These are phyloP conservation scores for Lasioglossum morio DNA, from an alignment of 2,888 invertebrate genomes.

Conservation along the genomic window DNA sequence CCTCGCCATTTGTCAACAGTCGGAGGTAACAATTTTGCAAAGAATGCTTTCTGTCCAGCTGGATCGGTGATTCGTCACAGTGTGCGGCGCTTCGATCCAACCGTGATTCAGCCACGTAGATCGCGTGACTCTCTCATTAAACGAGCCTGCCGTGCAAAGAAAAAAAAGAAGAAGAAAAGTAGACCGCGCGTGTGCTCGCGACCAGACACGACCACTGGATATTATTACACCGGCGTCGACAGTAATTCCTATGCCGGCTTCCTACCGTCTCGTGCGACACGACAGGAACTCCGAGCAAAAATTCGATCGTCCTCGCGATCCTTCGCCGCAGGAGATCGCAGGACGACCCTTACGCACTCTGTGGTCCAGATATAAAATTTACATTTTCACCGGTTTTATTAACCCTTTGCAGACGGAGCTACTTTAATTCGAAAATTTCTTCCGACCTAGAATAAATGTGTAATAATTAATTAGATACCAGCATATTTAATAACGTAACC, in stretches of 20 bases:
- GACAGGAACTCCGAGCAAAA: conserved; percentile 36
- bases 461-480: no score
- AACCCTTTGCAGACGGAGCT: not conserved
- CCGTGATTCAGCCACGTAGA: conserved; percentile 57
- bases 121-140: conserved; percentile 70
- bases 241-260: conserved; percentile 50
- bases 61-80: not conserved
- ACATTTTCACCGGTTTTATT: not conserved
- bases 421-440: no score
- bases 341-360: not conserved
- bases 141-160: conserved; percentile 41
- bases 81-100: conserved; percentile 35
- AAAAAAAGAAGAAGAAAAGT: conserved; percentile 37
- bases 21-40: not conserved
- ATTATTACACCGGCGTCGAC: conserved; percentile 62
- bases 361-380: not conserved
- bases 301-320: conserved; percentile 22
- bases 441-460: no score
- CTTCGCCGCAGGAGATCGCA: not conserved
- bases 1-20: not conserved
- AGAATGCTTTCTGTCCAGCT: not conserved
- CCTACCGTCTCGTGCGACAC: conserved; percentile 45
- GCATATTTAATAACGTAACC: no score
- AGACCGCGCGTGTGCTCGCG: conserved; percentile 50
- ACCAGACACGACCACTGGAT: conserved; percentile 58